A percentile compares a stretch with the other conserved stretches of the same genome.
These are phyloP conservation scores for Pavo muticus DNA, from an alignment of 2,113 vertebrate species.

Conservation along the genomic window DNA sequence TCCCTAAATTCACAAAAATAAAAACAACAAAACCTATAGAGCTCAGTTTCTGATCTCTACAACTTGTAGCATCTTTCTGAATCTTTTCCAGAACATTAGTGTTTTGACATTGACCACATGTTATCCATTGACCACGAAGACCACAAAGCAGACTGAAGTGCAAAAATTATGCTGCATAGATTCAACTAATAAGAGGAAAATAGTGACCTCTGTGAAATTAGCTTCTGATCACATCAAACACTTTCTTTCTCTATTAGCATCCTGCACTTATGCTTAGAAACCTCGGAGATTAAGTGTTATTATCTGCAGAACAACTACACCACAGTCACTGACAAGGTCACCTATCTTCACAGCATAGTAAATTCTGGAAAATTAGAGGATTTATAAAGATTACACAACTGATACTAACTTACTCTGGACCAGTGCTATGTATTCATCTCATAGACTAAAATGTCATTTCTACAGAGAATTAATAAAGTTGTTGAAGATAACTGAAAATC, in stretches of 20 bases:
- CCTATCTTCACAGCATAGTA: neutral
- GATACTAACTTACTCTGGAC: neutral
- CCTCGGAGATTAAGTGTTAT: neutral
- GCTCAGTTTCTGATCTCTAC: neutral
- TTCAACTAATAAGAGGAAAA: neutral
- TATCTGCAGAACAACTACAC: neutral
- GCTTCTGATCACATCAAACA: neutral
- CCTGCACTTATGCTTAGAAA: neutral
- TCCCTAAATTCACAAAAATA: neutral
- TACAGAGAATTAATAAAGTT: neutral
- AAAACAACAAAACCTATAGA: neutral
- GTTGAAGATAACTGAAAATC: neutral
- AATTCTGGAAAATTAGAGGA: neutral
- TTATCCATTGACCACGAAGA: neutral
- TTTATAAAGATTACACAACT: neutral
- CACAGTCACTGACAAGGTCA: neutral
- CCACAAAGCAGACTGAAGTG: neutral
- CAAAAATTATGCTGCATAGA: neutral
- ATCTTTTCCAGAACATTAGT: neutral
- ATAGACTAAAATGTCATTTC: neutral
- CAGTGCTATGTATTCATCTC: neutral
- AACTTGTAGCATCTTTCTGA: neutral
- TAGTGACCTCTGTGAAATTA: neutral
- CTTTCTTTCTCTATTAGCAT: neutral
- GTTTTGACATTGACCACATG: neutral